Percentiles rank a stretch among this genome's conserved stretches.
These are phyloP conservation scores for Strongylocentrotus purpuratus DNA, from an alignment of 35 echinoderm and acorn worm genomes.

Conservation along the genomic window DNA sequence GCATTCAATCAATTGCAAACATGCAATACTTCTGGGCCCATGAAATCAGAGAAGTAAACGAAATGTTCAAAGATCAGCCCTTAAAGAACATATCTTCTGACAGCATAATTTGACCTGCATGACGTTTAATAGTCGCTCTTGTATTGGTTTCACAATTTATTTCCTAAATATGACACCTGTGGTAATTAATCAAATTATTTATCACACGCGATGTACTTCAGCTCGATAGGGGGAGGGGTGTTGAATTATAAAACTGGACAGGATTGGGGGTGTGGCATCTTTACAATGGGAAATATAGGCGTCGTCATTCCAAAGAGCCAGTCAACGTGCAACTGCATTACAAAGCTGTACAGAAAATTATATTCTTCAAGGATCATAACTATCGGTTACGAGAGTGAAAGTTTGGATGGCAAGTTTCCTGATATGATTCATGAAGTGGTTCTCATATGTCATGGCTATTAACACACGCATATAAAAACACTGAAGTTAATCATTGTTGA, in stretches of 20 bases:
- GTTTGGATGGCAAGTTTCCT: no score
- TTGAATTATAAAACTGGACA: neutral
- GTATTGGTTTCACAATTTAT: neutral
- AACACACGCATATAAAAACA: no score
- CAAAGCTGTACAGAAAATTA: no score
- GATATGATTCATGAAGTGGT: no score
- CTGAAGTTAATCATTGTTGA: no score
- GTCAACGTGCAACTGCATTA: no score
- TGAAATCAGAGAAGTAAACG: neutral
- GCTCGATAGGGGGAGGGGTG: neutral
- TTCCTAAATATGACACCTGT: neutral
- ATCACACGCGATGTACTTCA: neutral
- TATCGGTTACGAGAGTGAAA: no score
- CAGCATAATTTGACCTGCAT: neutral
- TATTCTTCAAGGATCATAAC: no score
- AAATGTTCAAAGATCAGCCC: neutral
- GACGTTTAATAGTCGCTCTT: neutral
- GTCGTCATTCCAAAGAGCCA: neutral
- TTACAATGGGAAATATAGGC: neutral
- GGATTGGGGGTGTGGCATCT: neutral
- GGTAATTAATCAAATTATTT: neutral
- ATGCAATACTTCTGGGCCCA: neutral
- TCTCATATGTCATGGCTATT: no score
- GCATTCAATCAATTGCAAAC: neutral
- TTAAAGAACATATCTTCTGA: neutral